Conservation (phyloP, 1,140 invertebrate genomes). For the Tenebrio molitor region DNA sequence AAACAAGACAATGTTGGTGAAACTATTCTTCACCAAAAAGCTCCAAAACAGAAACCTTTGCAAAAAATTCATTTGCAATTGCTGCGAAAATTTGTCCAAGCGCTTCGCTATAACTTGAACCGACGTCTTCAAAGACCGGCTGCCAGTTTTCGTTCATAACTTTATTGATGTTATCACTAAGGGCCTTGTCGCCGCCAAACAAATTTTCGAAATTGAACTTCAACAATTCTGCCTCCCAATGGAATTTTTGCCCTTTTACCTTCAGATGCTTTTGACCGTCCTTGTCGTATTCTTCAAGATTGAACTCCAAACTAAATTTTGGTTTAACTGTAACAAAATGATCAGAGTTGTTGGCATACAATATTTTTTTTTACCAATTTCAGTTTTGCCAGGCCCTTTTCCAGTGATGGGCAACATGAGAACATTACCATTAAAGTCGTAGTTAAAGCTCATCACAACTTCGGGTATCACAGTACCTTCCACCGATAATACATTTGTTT, state of each 20-base stretch:
- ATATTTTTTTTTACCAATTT: not conserved
- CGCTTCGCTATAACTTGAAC: slow-evolving; percentile 4
- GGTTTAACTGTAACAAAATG: slow-evolving; percentile 46
- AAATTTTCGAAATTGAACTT: slow-evolving; percentile 48
- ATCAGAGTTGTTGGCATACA: too few species aligned
- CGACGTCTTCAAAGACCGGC: slow-evolving; percentile 44
- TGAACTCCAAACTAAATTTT: not conserved
- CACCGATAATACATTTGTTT: not conserved
- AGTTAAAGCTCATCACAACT: not conserved
- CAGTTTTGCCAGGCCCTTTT: not conserved
- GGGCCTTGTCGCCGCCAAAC: slow-evolving; percentile 52
- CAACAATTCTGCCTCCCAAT: slow-evolving; percentile 3
- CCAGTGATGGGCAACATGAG: slow-evolving; percentile 6
- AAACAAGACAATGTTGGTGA: too few species aligned
- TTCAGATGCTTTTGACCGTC: not conserved
- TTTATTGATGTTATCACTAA: slow-evolving; percentile 52
- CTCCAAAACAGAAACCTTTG: too few species aligned
- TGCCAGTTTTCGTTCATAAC: slow-evolving; percentile 53
- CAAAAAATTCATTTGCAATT: too few species aligned
- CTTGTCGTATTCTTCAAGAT: slow-evolving; percentile 42
- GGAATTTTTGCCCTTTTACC: not conserved
- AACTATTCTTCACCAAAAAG: too few species aligned
- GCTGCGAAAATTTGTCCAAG: slow-evolving; percentile 23
- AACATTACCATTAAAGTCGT: not conserved
- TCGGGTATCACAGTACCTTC: not conserved